Percentiles rank a stretch among this genome's conserved stretches.
These are phyloP conservation scores for Drosophila cracens DNA, from an alignment of 2,888 invertebrate genomes.

Conservation along the genomic window DNA sequence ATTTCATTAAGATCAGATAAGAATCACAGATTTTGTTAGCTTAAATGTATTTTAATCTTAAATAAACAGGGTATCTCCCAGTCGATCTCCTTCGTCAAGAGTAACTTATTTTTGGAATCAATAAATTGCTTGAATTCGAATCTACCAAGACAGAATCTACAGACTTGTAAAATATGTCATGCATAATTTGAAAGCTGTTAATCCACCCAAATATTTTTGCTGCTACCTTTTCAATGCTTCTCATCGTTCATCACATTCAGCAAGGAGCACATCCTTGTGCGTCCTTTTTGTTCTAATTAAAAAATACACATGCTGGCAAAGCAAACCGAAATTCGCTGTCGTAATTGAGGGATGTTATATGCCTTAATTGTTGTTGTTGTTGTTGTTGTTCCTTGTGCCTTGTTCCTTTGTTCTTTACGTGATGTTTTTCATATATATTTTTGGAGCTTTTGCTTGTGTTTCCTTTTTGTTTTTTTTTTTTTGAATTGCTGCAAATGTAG, in stretches of 20 bases:
- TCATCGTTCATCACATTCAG: constrained; percentile 20
- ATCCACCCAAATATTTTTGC: not conserved
- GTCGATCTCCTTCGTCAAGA: not conserved
- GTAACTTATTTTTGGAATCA: not conserved
- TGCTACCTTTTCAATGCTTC: constrained; percentile 26
- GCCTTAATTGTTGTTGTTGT: constrained; percentile 69
- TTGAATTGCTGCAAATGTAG: constrained; percentile 56
- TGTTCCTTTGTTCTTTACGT: constrained; percentile 53
- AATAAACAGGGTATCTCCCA: not conserved
- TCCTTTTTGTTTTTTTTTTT: constrained; percentile 16
- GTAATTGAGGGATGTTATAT: constrained; percentile 70
- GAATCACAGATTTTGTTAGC: not conserved
- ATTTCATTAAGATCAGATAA: not conserved
- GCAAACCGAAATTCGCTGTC: constrained; percentile 41
- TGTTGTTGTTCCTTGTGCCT: constrained; percentile 59
- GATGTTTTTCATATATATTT: constrained; percentile 25
- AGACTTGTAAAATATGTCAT: not conserved
- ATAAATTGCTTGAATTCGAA: not conserved
- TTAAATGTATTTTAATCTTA: not conserved
- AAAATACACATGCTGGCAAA: constrained; percentile 52
- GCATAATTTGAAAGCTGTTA: constrained; percentile 18
- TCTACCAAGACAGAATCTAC: not conserved
- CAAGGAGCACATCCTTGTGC: constrained; percentile 37
- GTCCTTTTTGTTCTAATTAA: constrained; percentile 59
- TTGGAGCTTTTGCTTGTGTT: constrained; percentile 39